These are phyloP conservation scores for Littorina saxatilis DNA, from an alignment of 1,140 invertebrate genomes.

Conservation along the genomic window DNA sequence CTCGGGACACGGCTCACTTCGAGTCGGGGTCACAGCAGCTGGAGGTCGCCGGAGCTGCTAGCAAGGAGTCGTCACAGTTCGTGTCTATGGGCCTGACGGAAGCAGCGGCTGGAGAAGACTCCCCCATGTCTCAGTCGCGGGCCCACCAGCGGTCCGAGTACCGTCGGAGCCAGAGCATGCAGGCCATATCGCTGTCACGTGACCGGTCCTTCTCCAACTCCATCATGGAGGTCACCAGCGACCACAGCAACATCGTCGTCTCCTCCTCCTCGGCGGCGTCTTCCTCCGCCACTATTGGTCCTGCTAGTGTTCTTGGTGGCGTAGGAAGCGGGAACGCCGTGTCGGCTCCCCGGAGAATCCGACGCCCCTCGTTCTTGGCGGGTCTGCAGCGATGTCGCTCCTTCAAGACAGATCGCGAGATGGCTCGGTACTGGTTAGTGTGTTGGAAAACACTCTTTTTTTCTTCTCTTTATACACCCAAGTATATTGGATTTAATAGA, in stretches of 20 bases:
- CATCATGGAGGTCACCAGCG: slow-evolving; percentile 1
- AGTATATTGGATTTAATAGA: too few relatives aligned
- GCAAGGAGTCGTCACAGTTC: too few relatives aligned
- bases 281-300: neutral
- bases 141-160: neutral
- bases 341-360: neutral
- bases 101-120: too few relatives aligned
- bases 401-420: slow-evolving; percentile 7
- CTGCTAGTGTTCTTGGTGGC: neutral
- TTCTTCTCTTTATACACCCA: neutral
- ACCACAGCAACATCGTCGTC: neutral
- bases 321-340: neutral
- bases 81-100: too few relatives aligned
- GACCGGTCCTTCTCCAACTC: slow-evolving; percentile 14
- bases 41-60: too few relatives aligned
- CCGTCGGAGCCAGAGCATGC: slow-evolving; percentile 17
- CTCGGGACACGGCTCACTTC: too few relatives aligned
- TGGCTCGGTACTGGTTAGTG: neutral
- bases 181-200: slow-evolving; percentile 16
- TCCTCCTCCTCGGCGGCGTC: neutral
- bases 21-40: too few relatives aligned
- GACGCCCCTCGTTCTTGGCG: slow-evolving; percentile 9
- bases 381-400: neutral
- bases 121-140: neutral
- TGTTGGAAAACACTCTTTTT: neutral